phyloP scores from a whole-genome alignment of 2,113 vertebrate species.

The Rhagologus leucostigma region DNA sequence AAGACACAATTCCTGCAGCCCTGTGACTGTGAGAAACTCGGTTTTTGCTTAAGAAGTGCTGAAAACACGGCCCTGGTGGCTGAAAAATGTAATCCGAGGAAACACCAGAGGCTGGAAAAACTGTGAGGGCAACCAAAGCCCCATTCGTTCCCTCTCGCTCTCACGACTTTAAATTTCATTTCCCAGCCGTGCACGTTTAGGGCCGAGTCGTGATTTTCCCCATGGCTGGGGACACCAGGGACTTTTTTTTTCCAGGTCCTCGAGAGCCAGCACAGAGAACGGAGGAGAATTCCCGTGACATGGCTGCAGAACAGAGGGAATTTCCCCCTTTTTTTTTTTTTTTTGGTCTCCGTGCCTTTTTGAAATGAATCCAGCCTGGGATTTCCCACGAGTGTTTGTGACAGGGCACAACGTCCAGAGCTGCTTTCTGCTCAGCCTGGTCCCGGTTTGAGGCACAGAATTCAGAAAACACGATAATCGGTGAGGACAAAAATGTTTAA shows the following conservation, averaged over 20 bases:
- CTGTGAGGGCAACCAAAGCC: background rate
- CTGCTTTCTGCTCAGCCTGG: background rate
- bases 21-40: background rate
- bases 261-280: background rate
- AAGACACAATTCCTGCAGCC: background rate
- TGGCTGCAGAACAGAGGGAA: too few relatives aligned
- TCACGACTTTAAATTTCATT: background rate
- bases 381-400: background rate
- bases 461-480: background rate
- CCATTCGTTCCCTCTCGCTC: background rate
- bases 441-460: background rate
- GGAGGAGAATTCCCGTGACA: background rate
- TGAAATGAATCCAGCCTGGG: background rate
- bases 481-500: background rate
- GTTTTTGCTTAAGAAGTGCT: background rate
- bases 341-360: background rate
- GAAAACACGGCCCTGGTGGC: background rate
- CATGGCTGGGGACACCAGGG: background rate
- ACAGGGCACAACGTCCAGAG: background rate
- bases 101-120: background rate
- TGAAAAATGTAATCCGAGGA: background rate
- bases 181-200: rapidly evolving
- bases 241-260: background rate
- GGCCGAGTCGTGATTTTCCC: background rate
- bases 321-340: background rate